Base-by-base conservation (phyloP, 2,113 vertebrate genomes). In the Pampusana beccarii region DNA sequence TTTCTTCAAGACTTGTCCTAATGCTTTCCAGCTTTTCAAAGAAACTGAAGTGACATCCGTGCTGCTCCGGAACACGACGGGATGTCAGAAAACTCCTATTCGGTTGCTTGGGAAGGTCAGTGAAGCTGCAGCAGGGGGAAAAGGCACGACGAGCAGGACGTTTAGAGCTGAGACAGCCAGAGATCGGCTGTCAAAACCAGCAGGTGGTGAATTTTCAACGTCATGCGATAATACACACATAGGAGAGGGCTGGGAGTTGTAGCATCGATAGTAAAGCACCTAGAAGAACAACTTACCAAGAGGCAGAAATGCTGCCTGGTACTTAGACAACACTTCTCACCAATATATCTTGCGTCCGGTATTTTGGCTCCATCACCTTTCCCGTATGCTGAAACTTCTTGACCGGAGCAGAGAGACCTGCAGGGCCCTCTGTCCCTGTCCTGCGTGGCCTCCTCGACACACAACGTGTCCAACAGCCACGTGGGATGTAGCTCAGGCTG, bases 401-500 rank as follows among this genome's bases (percentile, higher is more conserved):
- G 40, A 54, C 21, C 9, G 2, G 28, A 75, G 33, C 28, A 11
- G 8, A 44, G 33, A 5, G 26, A 36, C 26, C 23, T 28, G 5
- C 53, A 10, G 46, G 44, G 7, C 28, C 36, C 44, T 6, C 44
- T 11, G 6, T 29, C 21, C 31, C 9, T 44, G 16, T 44, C 17
- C 44, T 29, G 17, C 5, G 36, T 19, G 31, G 33, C 12, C 44
- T 82, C 46, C 53, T 38, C 23, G 6, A 81, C 34, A 12, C 8
- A 18, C 5, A 1, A 18, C 18, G 8, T 26, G 51, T 42, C 51
- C 62, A 40, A 36, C 15, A 54, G 70, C n/a, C 64, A 29, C 10
- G 12, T 1, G 13, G 67, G 42, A 34, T 34, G 16, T 56, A 19
- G 8, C 19, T 57, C 50, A 16, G 18, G 28, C 5, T 0, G 1